phyloP scores from a whole-genome alignment of 1,140 invertebrate genomes.

The Eumeta japonica region DNA sequence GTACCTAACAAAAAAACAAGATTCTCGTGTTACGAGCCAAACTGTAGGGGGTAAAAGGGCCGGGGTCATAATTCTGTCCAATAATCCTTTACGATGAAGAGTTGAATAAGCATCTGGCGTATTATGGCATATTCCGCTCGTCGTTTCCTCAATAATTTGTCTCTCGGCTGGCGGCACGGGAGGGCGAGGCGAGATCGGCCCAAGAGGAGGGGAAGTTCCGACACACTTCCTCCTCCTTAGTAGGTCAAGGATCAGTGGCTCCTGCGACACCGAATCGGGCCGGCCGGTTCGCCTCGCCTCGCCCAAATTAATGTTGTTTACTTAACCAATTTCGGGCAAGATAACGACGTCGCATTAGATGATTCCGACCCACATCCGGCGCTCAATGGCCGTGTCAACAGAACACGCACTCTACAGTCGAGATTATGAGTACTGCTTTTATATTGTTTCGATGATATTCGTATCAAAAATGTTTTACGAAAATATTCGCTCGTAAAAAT shows the following conservation, averaged over 20 bases:
- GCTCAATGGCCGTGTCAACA: too few relatives aligned
- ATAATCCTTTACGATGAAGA: conserved; percentile 26
- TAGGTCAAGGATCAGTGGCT: conserved; percentile 26
- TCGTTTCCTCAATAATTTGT: conserved; percentile 26
- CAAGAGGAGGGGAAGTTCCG: conserved; percentile 8
- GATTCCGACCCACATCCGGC: too few relatives aligned
- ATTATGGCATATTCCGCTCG: conserved; percentile 21
- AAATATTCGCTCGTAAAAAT: too few relatives aligned
- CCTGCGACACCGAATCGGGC: conserved; percentile 9
- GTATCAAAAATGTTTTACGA: too few relatives aligned
- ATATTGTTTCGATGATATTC: too few relatives aligned
- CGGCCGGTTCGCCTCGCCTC: not conserved
- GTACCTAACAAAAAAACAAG: too few relatives aligned
- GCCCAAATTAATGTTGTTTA: conserved; percentile 1
- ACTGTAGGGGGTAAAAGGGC: conserved; percentile 9
- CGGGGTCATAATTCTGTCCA: conserved; percentile 16
- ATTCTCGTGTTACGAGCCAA: too few relatives aligned
- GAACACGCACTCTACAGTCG: too few relatives aligned
- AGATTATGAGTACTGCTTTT: too few relatives aligned
- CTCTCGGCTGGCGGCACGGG: conserved; percentile 6
- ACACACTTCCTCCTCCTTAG: conserved; percentile 5
- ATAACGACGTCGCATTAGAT: not conserved
- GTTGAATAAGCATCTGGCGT: conserved; percentile 22
- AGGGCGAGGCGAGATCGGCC: conserved; percentile 2
- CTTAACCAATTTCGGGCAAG: not conserved